These are phyloP conservation scores for Blomia tropicalis DNA, from an alignment of 2,888 invertebrate genomes.

Conservation along the genomic window DNA sequence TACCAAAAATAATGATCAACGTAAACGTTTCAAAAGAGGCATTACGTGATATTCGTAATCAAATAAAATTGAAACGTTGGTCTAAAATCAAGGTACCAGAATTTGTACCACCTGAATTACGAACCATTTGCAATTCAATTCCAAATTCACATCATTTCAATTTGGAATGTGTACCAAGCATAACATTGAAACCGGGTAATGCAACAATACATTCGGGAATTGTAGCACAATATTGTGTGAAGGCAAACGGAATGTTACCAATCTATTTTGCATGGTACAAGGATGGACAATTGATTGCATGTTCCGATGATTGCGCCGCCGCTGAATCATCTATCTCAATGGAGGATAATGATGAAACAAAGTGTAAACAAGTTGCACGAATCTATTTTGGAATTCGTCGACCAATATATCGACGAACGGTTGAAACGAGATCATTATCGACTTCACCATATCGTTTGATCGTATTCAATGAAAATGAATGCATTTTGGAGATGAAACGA, in stretches of 20 bases:
- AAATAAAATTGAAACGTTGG: conserved; percentile 1
- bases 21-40: not conserved
- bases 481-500: conserved; percentile 31
- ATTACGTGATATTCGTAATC: not conserved
- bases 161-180: conserved; percentile 16
- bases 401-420: not conserved
- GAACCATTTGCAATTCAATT: conserved; percentile 11
- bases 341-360: conserved; percentile 11
- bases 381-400: conserved; percentile 1
- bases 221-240: conserved; percentile 26
- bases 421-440: not conserved
- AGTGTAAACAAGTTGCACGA: not conserved
- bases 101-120: conserved; percentile 22
- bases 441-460: not conserved
- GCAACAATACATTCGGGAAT: conserved; percentile 26
- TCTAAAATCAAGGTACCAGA: conserved; percentile 20
- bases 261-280: conserved; percentile 31
- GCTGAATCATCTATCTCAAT: conserved; percentile 1
- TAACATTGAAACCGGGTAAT: conserved; percentile 23
- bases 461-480: conserved; percentile 23
- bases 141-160: not conserved
- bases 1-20: not conserved
- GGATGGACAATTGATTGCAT: conserved; percentile 28
- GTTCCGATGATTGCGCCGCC: not conserved
- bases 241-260: conserved; percentile 25